phyloP scores from a whole-genome alignment of 2,113 vertebrate genomes.

The Mesoclemmys tuberculata region DNA sequence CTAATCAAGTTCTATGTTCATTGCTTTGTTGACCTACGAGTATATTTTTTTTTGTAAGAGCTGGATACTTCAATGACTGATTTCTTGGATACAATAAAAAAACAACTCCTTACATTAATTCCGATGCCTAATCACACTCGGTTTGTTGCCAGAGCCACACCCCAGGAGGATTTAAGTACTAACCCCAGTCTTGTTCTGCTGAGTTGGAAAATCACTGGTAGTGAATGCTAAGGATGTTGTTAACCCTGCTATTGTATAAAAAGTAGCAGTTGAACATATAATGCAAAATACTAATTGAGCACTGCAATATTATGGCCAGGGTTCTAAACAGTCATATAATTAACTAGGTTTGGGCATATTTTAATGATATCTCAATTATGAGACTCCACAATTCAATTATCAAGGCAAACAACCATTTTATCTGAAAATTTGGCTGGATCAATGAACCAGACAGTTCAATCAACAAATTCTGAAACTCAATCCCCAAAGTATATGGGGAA shows the following conservation, averaged over 20 bases:
- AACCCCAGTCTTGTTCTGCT: background rate
- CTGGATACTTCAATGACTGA: background rate
- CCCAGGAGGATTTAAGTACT: background rate
- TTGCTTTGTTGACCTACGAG: background rate
- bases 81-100: background rate
- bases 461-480: background rate
- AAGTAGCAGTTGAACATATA: background rate
- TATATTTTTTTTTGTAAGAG: conserved; percentile 15
- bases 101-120: background rate
- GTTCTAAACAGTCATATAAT: background rate
- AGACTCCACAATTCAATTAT: background rate
- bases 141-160: background rate
- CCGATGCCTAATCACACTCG: background rate
- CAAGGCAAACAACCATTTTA: background rate
- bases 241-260: background rate
- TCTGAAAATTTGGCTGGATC: background rate
- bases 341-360: too few species aligned
- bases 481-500: background rate
- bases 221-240: background rate
- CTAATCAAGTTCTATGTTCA: background rate
- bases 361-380: background rate
- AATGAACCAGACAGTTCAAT: background rate
- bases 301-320: accelerated
- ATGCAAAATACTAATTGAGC: background rate
- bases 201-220: background rate